Evolutionary conservation across 1,140 invertebrate genomes (phyloP), one percentile per base, ranked within the genome.

Genomic region (Psilanteris sp.): DNA sequence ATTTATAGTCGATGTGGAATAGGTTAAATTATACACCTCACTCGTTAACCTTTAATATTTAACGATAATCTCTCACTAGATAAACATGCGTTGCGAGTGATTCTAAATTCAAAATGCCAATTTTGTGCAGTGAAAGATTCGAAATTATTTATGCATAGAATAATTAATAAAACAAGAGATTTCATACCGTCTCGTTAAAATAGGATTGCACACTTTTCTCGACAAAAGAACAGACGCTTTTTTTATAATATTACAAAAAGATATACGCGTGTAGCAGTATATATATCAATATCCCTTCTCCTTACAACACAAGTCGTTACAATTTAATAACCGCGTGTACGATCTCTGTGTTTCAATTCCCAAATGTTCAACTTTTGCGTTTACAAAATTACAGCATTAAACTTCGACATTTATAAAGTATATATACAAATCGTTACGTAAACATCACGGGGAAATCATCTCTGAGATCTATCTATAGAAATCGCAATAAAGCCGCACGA

Each of bases 31-130:
- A 52, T 34, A 27, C 20, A 37, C 22, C 11, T 2, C 16, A 10
- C 59, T 52, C 18, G 46, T 64, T 64, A 64, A 64, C 59, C 59
- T 64, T 64, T 64, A 64, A 64, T 64, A 64, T 52, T 39, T 29
- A 36, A 24, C 31, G 37, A 32, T 39, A 39, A 39, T n/a, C 36
- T 61, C 55, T 48, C 15, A 20, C 34, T 14, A 14, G 1, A 24
- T 31, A 10, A n/a, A n/a, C 13, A 8, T 36, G 13, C 27, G 24
- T 43, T 29, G 29, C 20, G 61, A 66, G 44, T 66, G 54, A 66
- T 66, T 64, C 41, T 43, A 34, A 32, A 54, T 34, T 44, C 13
- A 29, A 54, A 44, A 66, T 66, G 61, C 36, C 46, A 66, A 36
- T 54, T 44, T 31, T 31, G 44, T 24, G n/a, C n/a, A 50, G 20